phyloP scores from a whole-genome alignment of 2,113 vertebrate genomes.

The Cyprinodon tularosa region DNA sequence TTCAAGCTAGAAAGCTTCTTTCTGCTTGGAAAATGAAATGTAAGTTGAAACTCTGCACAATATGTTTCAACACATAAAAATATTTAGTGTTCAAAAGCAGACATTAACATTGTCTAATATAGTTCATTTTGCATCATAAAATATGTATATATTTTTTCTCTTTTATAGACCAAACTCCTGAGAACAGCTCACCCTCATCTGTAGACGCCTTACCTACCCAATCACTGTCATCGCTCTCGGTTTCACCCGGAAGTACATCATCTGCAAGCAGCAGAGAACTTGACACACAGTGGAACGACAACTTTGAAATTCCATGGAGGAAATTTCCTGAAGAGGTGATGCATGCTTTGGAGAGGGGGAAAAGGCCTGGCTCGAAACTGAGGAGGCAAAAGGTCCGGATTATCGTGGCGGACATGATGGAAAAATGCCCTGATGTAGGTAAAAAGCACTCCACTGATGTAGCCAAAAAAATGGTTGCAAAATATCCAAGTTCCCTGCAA shows the following conservation, averaged over 20 bases:
- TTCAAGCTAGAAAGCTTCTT: slow-evolving; percentile 24
- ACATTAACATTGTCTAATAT: slow-evolving; percentile 7
- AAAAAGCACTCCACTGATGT: slow-evolving; percentile 18
- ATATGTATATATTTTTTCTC: neutral
- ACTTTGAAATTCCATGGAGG: slow-evolving; percentile 25
- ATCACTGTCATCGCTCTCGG: slow-evolving; percentile 2
- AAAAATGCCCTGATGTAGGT: slow-evolving; percentile 30
- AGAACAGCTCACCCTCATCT: slow-evolving; percentile 25
- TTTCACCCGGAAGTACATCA: slow-evolving; percentile 13
- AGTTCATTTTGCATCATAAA: neutral
- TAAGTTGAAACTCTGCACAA: slow-evolving; percentile 7
- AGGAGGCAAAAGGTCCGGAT: slow-evolving; percentile 33
- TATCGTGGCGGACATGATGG: slow-evolving; percentile 20
- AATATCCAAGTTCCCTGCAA: slow-evolving; percentile 19
- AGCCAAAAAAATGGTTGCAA: slow-evolving; percentile 17
- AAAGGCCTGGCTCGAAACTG: slow-evolving; percentile 16
- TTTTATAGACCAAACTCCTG: slow-evolving; percentile 18
- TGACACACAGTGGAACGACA: slow-evolving; percentile 11
- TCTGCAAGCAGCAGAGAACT: slow-evolving; percentile 6
- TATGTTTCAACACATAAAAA: no score
- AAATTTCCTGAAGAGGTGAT: slow-evolving; percentile 27
- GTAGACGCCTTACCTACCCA: slow-evolving; percentile 18
- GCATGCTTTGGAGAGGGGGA: slow-evolving; percentile 17
- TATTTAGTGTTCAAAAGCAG: neutral
- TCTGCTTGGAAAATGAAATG: slow-evolving; percentile 20